Evolutionary conservation across 2,888 invertebrate genomes (phyloP).

Genomic region (Pomacea canaliculata): DNA sequence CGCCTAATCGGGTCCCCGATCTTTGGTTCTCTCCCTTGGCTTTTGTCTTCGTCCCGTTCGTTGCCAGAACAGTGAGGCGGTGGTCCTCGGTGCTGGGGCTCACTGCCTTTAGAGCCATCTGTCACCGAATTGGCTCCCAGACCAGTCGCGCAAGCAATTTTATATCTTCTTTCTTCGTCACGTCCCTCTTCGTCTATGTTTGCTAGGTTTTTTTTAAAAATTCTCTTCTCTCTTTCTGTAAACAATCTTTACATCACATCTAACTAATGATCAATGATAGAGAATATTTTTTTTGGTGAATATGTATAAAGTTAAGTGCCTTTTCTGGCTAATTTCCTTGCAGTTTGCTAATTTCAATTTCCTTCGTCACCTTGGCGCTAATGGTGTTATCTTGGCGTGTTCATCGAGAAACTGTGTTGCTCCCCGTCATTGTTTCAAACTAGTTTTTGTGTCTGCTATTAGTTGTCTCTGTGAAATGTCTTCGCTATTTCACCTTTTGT

Average conservation of each 20-base stretch:
- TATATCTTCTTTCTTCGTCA: not conserved
- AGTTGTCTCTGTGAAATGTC: no score
- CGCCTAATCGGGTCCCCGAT: constrained; percentile 13
- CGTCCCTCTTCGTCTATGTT: not conserved
- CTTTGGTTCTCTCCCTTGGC: not conserved
- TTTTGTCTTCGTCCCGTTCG: not conserved
- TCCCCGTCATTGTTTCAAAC: no score
- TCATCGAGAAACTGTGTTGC: no score
- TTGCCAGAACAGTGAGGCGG: no score
- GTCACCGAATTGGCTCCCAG: constrained; percentile 8
- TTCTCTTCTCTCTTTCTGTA: not conserved
- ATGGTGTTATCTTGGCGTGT: no score
- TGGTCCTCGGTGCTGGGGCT: not conserved
- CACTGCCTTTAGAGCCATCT: constrained; percentile 21
- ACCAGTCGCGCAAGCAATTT: constrained; percentile 2
- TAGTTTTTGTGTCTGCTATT: no score
- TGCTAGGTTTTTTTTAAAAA: not conserved
- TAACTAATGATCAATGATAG: not conserved
- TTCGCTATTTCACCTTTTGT: no score
- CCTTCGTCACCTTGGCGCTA: no score
- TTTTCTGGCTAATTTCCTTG: no score
- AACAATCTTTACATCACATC: not conserved
- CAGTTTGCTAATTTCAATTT: no score
- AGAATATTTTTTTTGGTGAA: no score
- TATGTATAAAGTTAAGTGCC: no score